Evolutionary conservation across 1,140 invertebrate species (phyloP).

Genomic region (Aphelinus certus): DNA sequence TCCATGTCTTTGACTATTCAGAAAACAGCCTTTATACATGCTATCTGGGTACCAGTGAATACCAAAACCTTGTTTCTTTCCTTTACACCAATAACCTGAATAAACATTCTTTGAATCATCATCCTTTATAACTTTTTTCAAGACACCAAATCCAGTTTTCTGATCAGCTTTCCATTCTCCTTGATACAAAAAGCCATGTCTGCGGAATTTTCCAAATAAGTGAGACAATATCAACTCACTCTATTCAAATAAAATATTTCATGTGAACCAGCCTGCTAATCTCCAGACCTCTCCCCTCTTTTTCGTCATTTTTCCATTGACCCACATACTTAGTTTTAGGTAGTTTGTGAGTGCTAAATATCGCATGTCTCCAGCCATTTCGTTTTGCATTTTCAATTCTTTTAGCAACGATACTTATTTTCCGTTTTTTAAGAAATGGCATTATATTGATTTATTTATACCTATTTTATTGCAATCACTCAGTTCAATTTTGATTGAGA

Average conservation of each 20-base stretch:
- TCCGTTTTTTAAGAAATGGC: neutral
- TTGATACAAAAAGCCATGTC: conserved; percentile 64
- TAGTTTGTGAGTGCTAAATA: conserved; percentile 61
- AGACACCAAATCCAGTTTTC: conserved; percentile 55
- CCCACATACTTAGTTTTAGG: conserved; percentile 65
- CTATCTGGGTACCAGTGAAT: conserved; percentile 68
- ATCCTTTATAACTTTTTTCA: conserved; percentile 23
- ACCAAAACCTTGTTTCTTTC: conserved; percentile 68
- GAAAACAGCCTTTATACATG: conserved; percentile 71
- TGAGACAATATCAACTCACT: conserved; percentile 11
- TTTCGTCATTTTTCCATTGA: conserved; percentile 68
- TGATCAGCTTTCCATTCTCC: conserved; percentile 63
- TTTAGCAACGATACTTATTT: neutral
- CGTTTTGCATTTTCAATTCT: conserved; percentile 37
- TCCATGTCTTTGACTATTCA: conserved; percentile 68
- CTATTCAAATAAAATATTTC: neutral
- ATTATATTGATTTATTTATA: neutral
- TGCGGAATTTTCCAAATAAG: conserved; percentile 30
- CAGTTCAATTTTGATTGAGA: too few relatives aligned
- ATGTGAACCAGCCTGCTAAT: conserved; percentile 33
- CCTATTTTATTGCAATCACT: too few relatives aligned
- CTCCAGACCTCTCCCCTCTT: conserved; percentile 61
- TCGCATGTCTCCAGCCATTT: conserved; percentile 65
- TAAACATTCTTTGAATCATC: conserved; percentile 47
- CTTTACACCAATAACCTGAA: conserved; percentile 65